Conservation (phyloP, 1,140 invertebrate genomes). For the Heliconius congener region DNA sequence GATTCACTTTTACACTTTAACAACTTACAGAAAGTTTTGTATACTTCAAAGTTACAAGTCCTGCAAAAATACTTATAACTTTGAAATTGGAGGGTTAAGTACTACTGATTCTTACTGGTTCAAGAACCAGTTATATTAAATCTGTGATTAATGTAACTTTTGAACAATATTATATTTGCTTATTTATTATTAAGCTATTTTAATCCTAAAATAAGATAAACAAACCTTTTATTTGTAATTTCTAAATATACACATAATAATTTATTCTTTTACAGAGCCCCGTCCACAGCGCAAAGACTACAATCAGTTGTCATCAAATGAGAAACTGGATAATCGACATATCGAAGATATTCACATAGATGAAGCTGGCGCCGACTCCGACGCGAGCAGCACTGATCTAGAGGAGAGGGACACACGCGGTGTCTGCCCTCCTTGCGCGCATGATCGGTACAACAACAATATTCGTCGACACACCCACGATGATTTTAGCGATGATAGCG, state of each 20-base stretch:
- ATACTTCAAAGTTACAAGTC: not conserved
- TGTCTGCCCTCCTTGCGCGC: constrained; percentile 73
- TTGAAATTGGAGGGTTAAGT: not conserved
- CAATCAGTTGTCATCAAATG: constrained; percentile 79
- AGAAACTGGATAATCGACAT: constrained; percentile 73
- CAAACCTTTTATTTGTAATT: not conserved
- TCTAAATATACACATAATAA: not conserved
- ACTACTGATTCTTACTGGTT: too few relatives aligned
- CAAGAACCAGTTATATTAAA: too few relatives aligned
- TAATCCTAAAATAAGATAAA: too few relatives aligned
- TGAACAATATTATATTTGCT: too few relatives aligned
- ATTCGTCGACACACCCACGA: constrained; percentile 70
- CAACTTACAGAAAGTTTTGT: not conserved
- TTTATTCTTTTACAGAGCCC: not conserved
- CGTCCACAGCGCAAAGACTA: constrained; percentile 53
- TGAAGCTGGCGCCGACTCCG: constrained; percentile 73
- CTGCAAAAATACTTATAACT: not conserved
- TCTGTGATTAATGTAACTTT: too few relatives aligned
- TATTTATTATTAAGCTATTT: too few relatives aligned
- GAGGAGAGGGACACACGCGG: constrained; percentile 71
- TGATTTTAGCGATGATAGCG: constrained; percentile 79
- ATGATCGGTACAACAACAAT: constrained; percentile 78
- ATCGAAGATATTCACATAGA: constrained; percentile 72
- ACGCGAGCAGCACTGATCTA: constrained; percentile 77
- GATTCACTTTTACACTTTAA: not conserved